Conservation (phyloP, 1,140 invertebrate species). For the Magallana gigas region DNA sequence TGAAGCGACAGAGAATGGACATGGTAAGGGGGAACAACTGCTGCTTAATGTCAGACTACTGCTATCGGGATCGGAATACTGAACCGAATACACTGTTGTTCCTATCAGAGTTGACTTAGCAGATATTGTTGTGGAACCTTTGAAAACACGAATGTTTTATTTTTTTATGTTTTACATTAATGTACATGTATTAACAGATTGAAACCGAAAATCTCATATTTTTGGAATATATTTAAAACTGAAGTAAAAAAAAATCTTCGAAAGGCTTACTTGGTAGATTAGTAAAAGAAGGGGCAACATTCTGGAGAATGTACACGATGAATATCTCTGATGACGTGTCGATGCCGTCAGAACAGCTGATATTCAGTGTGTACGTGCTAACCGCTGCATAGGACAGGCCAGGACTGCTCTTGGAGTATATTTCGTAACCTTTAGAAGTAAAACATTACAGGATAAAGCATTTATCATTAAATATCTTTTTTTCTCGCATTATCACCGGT, state of each 20-base stretch:
- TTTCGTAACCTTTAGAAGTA: not conserved
- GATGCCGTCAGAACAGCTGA: conserved; percentile 19
- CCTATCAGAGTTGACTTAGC: not conserved
- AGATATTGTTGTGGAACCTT: not conserved
- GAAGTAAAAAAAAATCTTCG: no score
- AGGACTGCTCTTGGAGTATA: not conserved
- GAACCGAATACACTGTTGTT: not conserved
- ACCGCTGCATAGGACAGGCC: not conserved
- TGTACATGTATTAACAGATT: no score
- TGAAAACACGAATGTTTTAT: not conserved
- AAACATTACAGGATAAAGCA: no score
- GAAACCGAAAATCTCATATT: no score
- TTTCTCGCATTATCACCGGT: no score
- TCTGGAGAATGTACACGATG: not conserved
- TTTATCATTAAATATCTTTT: no score
- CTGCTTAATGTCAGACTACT: not conserved
- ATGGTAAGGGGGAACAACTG: conserved; percentile 10
- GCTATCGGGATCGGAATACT: not conserved
- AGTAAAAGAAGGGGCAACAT: not conserved
- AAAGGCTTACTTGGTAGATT: conserved; percentile 10
- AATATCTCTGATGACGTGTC: not conserved
- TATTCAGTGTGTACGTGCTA: conserved; percentile 18
- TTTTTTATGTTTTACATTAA: no score
- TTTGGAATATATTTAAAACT: no score
- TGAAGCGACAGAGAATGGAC: not conserved